Evolutionary conservation across 2,888 invertebrate species (phyloP), one percentile per base, ranked within the genome.

Genomic region (Nephrotoma flavescens): DNA sequence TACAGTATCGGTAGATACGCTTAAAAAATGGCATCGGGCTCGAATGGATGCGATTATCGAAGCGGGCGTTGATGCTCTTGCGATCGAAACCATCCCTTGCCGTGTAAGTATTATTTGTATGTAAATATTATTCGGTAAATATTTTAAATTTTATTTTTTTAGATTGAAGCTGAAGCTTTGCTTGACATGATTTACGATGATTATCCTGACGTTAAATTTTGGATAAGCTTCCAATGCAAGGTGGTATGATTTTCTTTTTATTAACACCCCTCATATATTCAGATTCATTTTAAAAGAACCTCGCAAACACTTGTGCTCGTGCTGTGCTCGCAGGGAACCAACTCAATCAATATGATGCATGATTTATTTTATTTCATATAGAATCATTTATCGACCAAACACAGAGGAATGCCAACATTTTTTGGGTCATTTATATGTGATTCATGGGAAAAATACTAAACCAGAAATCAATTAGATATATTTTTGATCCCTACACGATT

Each of bases 31-130:
- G 96, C 98, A 99, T 92, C 93, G 94, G 87, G 95, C 96, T 0
- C 94, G 98, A 85, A 94, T 98, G 44, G 93, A 94, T 89, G 95
- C 96, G 0, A 92, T 98, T 42, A 91, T 97, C 31, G 95, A 96
- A 88, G 95, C 94, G 2, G 97, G 97, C 0, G 96, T 96, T 1
- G 97, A 98, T 91, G 91, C 97, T 6, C 91, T 99, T 88, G 98
- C 97, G 0, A 92, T 98, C 88, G 98, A 99, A 92, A 99, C 99
- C 0, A 96, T 98, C 89, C 98, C 99, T 6, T 96, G 97, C 88
- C 93, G 94, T 89, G 93, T 94, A 89, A 87, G 83, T 87, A 42
- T 87, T 87, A 42, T 52, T 15, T 31, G 5, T 15, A 83, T n/a
- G 57, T 44, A 87, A 86, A 84, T 12, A 11, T 45, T n/a, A 84